Evolutionary conservation across 2,113 vertebrate genomes (phyloP), one percentile per base, ranked within the genome.

Genomic region (Scytalopus superciliaris): DNA sequence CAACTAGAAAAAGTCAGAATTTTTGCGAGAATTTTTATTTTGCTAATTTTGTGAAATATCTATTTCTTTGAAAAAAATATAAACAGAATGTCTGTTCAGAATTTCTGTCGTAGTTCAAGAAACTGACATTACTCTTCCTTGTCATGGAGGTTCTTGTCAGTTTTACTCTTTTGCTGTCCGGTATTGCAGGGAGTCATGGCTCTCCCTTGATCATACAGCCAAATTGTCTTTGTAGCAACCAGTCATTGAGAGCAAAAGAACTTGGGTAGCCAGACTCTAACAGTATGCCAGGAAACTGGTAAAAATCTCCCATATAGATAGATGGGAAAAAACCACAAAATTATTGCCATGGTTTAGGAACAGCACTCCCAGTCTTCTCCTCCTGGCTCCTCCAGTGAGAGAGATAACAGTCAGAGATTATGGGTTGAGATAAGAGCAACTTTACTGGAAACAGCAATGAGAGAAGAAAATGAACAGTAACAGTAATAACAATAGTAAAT

Each of bases 91-190:
- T 50, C 14, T 68, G 14, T 12, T 55, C 22, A 42, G 8, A 66
- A 42, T 35, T 80, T 67, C 45, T 75, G 22, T 35, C 2, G 24
- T 60, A 31, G 7, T 53, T 19, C 2, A 2, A 74, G 89, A 75
- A n/a, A 14, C 23, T 47, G 15, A 4, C 56, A 27, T 27, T 40
- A 10, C 3, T 7, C 1, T 76, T 76, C 2, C 3, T 0, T 1
- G 10, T 37, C 7, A 8, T 18, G 21, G 14, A 55, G 3, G 5
- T 3, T 35, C 1, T 49, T 53, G 13, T 19, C 27, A 87, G 6
- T 49, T 87, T 87, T 67, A 35, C 13, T 59, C 6, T 62, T 66
- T 66, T 52, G 14, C 33, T 47, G 4, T 66, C 30, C n/a, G 5
- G 3, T 42, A 62, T 19, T 11, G 4, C 17, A 78, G 31, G 11